These are phyloP conservation scores for Choloepus hoffmanni DNA, from an alignment of 2,113 vertebrate genomes.

Conservation along the genomic window DNA sequence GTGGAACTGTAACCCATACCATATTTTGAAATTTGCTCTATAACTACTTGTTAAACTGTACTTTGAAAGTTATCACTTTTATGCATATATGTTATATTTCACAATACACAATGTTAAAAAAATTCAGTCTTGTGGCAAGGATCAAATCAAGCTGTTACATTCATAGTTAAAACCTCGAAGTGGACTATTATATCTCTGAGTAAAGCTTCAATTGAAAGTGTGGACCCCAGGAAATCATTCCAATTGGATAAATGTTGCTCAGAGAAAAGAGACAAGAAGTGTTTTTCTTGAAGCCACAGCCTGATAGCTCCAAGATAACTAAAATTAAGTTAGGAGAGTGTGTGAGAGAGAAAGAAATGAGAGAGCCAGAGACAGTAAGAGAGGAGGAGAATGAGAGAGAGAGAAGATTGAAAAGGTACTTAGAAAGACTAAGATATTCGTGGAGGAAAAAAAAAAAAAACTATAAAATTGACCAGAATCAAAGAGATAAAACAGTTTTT, in stretches of 20 bases:
- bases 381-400: not conserved
- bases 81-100: too few relatives aligned
- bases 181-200: not conserved
- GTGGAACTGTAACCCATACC: too few relatives aligned
- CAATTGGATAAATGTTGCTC: not conserved
- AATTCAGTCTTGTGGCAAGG: not conserved
- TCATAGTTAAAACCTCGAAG: not conserved
- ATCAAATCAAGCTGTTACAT: not conserved
- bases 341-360: not conserved
- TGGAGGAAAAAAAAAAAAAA: not conserved
- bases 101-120: too few relatives aligned
- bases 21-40: too few relatives aligned
- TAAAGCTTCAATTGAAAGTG: not conserved
- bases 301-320: not conserved
- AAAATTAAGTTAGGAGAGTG: not conserved
- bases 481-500: not conserved
- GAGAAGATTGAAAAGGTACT: not conserved
- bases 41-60: too few relatives aligned
- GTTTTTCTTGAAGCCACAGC: not conserved
- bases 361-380: not conserved
- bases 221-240: not conserved
- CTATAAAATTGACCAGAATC: not conserved
- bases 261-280: not conserved
- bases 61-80: too few relatives aligned
- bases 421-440: not conserved